Conservation (phyloP, 2,113 vertebrate species). For the Elephas maximus region DNA sequence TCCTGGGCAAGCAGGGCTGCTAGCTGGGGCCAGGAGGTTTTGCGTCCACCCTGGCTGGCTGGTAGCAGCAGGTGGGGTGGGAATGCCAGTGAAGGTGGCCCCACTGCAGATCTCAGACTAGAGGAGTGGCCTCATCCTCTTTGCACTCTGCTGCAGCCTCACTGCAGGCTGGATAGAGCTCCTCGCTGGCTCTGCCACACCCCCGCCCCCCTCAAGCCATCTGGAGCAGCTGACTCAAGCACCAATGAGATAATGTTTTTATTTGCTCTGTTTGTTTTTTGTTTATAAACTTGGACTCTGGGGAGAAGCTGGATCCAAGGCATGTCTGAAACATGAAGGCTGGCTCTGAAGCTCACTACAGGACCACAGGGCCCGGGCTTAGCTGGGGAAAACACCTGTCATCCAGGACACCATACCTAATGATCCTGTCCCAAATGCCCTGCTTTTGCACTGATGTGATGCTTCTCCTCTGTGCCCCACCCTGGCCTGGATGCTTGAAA, state of each 20-base stretch:
- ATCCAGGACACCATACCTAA: neutral
- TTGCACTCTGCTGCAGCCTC: neutral
- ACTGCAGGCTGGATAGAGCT: neutral
- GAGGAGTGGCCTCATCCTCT: neutral
- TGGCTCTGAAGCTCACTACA: constrained; percentile 36
- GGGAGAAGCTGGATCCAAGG: constrained; percentile 64
- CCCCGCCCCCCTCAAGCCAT: constrained; percentile 66
- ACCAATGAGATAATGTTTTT: constrained; percentile 85
- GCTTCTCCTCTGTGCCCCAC: fast-evolving
- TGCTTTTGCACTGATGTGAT: too few relatives aligned
- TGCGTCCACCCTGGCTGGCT: neutral
- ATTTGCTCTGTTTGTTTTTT: constrained; percentile 77
- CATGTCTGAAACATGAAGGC: constrained; percentile 46
- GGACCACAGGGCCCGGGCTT: neutral
- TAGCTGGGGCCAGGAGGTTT: neutral
- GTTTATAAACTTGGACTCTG: constrained; percentile 74
- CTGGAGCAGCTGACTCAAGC: constrained; percentile 84
- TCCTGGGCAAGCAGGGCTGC: neutral
- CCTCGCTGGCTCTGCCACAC: neutral
- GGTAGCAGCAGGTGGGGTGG: neutral
- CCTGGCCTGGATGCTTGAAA: neutral
- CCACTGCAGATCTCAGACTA: neutral
- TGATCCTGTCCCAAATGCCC: neutral
- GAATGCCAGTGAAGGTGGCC: neutral
- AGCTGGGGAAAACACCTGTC: constrained; percentile 41